A percentile compares a stretch with the other conserved stretches of the same genome.
Evolutionary conservation across 2,113 vertebrate species (phyloP).

Genomic region (Oreochromis aureus): DNA sequence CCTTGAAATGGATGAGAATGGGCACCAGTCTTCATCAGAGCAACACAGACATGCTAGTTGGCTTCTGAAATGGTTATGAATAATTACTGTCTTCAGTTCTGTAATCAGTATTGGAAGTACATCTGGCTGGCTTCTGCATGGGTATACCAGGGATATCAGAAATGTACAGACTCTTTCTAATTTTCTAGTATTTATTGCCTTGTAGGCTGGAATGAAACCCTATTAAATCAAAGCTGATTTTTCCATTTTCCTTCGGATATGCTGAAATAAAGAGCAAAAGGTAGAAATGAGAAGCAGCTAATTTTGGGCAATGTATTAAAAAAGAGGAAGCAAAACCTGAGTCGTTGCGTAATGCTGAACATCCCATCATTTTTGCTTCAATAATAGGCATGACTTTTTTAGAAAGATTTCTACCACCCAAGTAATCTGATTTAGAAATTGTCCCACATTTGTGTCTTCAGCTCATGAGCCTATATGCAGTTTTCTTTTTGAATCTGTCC

Average conservation of each 20-base stretch:
- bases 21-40: not conserved
- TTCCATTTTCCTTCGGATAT: not conserved
- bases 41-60: not conserved
- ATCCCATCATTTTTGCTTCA: not conserved
- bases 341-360: not conserved
- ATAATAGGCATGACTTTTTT: not conserved
- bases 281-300: not conserved
- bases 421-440: not conserved
- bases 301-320: slow-evolving; percentile 9
- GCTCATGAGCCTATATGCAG: not conserved
- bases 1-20: not conserved
- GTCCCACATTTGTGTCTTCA: not conserved
- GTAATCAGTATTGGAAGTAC: slow-evolving; percentile 28
- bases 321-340: not conserved
- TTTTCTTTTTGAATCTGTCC: not conserved
- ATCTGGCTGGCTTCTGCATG: not conserved
- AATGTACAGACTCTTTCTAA: slow-evolving; percentile 42
- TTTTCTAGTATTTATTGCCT: slow-evolving; percentile 36
- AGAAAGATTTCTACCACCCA: not conserved
- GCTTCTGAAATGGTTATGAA: slow-evolving; percentile 26
- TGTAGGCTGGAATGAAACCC: slow-evolving; percentile 45
- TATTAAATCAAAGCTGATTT: slow-evolving; percentile 32
- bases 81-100: slow-evolving; percentile 52
- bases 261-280: not conserved
- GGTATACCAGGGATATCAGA: slow-evolving; percentile 36